These are phyloP conservation scores for Rotaria magnacalcarata DNA, from an alignment of 2,888 invertebrate genomes.

Conservation along the genomic window DNA sequence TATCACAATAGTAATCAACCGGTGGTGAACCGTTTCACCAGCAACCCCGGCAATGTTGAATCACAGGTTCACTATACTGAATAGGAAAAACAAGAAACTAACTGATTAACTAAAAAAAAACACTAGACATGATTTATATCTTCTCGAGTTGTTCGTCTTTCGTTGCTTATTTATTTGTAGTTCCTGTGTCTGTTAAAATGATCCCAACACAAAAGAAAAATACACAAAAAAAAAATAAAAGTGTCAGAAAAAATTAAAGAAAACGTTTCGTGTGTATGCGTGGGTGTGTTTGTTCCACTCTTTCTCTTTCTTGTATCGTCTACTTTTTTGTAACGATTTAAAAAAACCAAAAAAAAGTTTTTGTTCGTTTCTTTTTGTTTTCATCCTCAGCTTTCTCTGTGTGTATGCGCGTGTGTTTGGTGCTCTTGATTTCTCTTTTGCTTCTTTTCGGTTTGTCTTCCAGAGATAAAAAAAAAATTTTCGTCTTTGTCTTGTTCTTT, in stretches of 20 bases:
- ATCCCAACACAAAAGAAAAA: neutral
- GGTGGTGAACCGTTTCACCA: constrained; percentile 13
- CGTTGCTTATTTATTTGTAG: constrained; percentile 31
- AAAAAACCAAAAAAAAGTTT: neutral
- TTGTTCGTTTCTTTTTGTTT: neutral
- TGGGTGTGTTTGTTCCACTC: constrained; percentile 26
- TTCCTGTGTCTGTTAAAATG: neutral
- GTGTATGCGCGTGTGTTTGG: neutral
- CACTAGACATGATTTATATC: neutral
- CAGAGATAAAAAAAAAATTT: neutral
- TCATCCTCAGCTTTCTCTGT: neutral
- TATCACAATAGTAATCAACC: constrained; percentile 29
- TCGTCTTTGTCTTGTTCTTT: neutral
- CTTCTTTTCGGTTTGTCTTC: neutral
- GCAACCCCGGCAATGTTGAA: constrained; percentile 11
- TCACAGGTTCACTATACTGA: constrained; percentile 21
- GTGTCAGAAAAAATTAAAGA: neutral
- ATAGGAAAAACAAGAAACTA: neutral
- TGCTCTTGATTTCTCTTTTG: constrained; percentile 16
- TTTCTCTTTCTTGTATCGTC: constrained; percentile 1
- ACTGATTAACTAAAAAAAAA: neutral
- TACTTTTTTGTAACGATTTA: constrained; percentile 31
- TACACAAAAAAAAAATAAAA: neutral
- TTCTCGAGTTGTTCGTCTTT: constrained; percentile 28
- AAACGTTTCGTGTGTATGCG: neutral